Evolutionary conservation across 2,888 invertebrate genomes (phyloP), one percentile per base, ranked within the genome.

Genomic region (Drosophila borborema): DNA sequence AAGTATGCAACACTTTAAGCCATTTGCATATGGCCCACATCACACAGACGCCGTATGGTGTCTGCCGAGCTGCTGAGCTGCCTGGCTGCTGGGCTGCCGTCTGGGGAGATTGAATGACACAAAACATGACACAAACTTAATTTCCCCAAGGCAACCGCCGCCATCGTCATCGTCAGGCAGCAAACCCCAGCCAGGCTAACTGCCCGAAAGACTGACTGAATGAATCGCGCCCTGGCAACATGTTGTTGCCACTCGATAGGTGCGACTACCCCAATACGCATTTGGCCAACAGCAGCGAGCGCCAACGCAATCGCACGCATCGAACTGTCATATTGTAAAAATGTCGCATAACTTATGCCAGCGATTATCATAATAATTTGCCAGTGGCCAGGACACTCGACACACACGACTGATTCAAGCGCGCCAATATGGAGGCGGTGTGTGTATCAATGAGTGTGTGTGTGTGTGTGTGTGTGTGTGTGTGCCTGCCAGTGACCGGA

Each of bases 321-420:
- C 56, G 72, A 63, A 53, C 61, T 63, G 74, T 81, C 81, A 77
- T 74, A 67, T 72, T 77, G 77, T 81, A 67, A 65, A 68, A 72
- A 70, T 80, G 61, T 43, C 70, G 74, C 81, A 87, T 86, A 86
- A 89, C 80, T 89, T 90, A 90, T 90, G 83, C 84, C 77, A 64
- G 70, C 86, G 90, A 90, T 89, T 87, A 87, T 88, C 81, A 87
- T 87, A 87, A 87, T 89, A 90, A 90, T 83, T 81, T 65, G 83
- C 80, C 68, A 73, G 8, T 46, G 46, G 74, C 74, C 72, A 64
- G 72, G 62, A 58, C 59, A 69, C 64, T 67, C 66, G 59, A 74
- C 78, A 80, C 74, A 78, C 86, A 81, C 55, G 64, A 74, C 68
- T 62, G 82, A 65, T 63, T 80, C 74, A 75, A 61, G 54, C 40